Evolutionary conservation across 2,113 vertebrate genomes (phyloP).

Genomic region (Eublepharis macularius): DNA sequence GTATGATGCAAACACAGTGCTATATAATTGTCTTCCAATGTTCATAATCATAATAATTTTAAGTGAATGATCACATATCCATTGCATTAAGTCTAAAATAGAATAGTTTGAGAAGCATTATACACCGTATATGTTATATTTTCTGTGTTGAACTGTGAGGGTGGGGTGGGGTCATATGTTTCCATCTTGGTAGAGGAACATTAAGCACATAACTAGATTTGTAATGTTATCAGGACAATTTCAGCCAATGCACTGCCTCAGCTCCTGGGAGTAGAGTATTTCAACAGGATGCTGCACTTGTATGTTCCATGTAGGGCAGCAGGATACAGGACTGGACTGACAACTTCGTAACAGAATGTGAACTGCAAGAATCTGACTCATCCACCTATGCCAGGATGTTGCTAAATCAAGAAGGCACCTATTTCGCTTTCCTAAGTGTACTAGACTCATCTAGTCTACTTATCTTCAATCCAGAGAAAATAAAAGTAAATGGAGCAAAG

Average conservation of each 20-base stretch:
- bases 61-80: neutral
- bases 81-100: neutral
- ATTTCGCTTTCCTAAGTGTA: neutral
- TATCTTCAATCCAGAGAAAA: neutral
- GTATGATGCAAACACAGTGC: neutral
- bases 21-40: neutral
- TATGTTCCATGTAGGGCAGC: neutral
- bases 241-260: neutral
- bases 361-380: neutral
- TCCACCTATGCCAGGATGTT: neutral
- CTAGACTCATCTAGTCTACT: neutral
- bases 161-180: too few species aligned
- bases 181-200: neutral
- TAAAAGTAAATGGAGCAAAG: neutral
- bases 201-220: neutral
- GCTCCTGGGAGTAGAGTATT: neutral
- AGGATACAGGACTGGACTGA: neutral
- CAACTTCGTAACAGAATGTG: neutral
- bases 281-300: neutral
- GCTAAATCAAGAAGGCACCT: neutral
- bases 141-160: neutral
- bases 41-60: neutral
- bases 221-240: neutral
- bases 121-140: neutral
- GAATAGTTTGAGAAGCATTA: neutral